Evolutionary conservation across 1,140 invertebrate species (phyloP).

Genomic region (Bombus superbus): DNA sequence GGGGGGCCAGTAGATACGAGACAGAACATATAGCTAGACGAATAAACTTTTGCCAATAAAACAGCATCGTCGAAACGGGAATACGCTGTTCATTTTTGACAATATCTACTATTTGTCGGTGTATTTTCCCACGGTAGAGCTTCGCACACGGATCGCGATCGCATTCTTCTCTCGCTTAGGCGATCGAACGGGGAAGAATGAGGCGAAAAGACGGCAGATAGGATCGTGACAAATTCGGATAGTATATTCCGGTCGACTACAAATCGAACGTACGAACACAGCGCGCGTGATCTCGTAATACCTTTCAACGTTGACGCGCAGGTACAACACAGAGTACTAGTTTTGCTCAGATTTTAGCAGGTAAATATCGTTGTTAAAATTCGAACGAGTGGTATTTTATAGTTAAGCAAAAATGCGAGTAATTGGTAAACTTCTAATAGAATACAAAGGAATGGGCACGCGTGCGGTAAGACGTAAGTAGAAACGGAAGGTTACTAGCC

Average conservation of each 20-base stretch:
- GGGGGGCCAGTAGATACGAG: neutral
- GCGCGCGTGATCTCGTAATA: neutral
- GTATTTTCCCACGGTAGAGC: constrained; percentile 1
- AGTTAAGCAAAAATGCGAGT: no score
- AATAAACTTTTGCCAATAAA: neutral
- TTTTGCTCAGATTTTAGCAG: neutral
- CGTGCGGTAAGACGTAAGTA: no score
- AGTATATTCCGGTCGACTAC: constrained; percentile 1
- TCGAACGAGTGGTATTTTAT: neutral
- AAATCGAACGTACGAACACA: neutral
- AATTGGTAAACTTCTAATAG: no score
- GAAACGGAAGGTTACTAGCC: no score
- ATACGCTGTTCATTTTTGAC: neutral
- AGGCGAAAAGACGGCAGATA: constrained; percentile 38
- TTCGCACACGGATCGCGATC: constrained; percentile 2
- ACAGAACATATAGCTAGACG: neutral
- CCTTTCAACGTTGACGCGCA: neutral
- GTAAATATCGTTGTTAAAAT: neutral
- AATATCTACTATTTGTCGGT: neutral
- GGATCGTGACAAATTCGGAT: constrained; percentile 38
- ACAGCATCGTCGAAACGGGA: neutral
- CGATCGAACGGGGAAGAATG: constrained; percentile 30
- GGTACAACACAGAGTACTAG: neutral
- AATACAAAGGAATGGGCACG: no score
- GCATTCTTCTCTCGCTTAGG: constrained; percentile 13